A percentile compares a stretch with the other conserved stretches of the same genome.
phyloP scores from a whole-genome alignment of 2,888 invertebrate genomes.

The Pollenia amentaria region DNA sequence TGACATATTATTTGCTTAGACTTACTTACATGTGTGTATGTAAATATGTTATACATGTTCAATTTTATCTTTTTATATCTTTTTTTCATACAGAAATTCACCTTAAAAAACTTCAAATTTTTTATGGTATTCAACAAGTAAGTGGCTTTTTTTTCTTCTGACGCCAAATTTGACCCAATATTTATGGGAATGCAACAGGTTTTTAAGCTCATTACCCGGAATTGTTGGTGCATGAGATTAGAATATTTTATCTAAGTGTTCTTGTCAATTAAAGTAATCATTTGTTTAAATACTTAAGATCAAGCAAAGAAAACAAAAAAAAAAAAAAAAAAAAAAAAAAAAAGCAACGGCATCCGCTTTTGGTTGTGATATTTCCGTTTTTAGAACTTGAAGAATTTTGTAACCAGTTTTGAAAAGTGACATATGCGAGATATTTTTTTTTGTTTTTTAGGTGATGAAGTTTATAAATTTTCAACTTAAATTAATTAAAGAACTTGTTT shows the following conservation, averaged over 20 bases:
- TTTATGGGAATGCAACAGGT: constrained; percentile 35
- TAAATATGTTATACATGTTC: background rate
- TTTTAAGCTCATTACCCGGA: constrained; percentile 33
- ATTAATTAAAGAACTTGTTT: background rate
- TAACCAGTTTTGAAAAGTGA: constrained; percentile 2
- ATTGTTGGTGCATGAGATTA: constrained; percentile 12
- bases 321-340: background rate
- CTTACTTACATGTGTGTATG: background rate
- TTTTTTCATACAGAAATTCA: constrained; percentile 23
- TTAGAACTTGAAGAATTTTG: constrained; percentile 6
- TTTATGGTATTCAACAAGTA: background rate
- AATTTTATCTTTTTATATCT: constrained; percentile 8
- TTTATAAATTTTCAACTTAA: background rate
- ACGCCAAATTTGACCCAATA: constrained; percentile 42
- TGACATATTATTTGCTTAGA: constrained; percentile 54
- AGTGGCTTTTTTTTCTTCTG: background rate
- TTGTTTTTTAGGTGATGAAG: background rate
- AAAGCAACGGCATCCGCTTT: constrained; percentile 31
- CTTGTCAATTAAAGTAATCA: constrained; percentile 2
- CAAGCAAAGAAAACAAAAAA: background rate
- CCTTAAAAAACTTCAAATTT: constrained; percentile 4
- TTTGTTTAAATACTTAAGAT: background rate
- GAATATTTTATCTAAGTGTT: constrained; percentile 24
- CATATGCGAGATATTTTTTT: background rate
- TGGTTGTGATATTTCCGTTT: constrained; percentile 19